phyloP scores from a whole-genome alignment of 2,113 vertebrate genomes.

The Furnarius figulus region DNA sequence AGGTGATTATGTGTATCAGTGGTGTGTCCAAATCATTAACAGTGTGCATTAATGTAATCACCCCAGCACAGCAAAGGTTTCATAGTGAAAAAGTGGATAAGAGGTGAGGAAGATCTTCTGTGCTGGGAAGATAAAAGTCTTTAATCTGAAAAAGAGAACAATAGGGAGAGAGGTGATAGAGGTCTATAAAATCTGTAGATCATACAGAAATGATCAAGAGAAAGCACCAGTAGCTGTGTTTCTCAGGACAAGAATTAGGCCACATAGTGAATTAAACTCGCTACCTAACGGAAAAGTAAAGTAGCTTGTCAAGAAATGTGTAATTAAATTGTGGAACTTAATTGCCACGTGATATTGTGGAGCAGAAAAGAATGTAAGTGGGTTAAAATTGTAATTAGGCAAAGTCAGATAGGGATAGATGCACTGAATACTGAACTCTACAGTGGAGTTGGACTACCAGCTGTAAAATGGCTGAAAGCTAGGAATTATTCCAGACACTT shows the following conservation, averaged over 20 bases:
- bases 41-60: neutral
- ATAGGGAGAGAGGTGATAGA: neutral
- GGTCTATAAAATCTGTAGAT: neutral
- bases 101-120: neutral
- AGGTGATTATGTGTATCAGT: neutral
- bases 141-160: neutral
- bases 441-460: neutral
- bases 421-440: neutral
- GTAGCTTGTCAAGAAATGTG: neutral
- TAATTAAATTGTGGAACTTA: conserved; percentile 18
- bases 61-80: neutral
- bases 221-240: neutral
- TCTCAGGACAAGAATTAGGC: neutral
- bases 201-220: neutral
- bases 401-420: neutral
- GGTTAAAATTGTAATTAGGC: neutral
- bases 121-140: neutral
- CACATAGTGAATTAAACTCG: neutral
- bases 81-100: neutral
- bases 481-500: neutral
- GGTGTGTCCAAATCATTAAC: neutral
- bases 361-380: neutral
- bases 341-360: neutral
- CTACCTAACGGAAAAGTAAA: neutral
- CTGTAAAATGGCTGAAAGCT: neutral